phyloP scores from a whole-genome alignment of 2,113 vertebrate genomes.

The Xiphias gladius region DNA sequence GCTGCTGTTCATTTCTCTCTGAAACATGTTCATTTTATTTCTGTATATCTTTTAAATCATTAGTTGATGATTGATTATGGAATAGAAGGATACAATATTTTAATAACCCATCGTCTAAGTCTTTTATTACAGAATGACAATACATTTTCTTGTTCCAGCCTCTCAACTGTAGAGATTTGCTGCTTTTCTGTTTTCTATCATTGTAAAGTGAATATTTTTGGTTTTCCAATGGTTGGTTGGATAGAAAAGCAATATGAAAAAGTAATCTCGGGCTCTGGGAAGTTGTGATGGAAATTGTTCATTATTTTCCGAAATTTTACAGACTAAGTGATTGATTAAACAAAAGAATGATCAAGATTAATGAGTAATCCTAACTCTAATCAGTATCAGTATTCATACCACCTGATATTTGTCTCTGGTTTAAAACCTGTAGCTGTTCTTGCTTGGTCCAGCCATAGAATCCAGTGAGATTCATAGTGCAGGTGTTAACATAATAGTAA shows the following conservation, averaged over 20 bases:
- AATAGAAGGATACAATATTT: neutral
- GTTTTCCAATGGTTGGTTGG: neutral
- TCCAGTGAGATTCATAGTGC: slow-evolving; percentile 25
- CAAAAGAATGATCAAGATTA: neutral
- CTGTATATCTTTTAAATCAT: too few species aligned
- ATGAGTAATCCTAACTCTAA: neutral
- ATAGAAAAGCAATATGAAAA: neutral
- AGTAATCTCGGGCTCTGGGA: neutral
- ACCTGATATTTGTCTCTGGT: neutral
- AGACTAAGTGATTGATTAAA: neutral
- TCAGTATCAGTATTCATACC: neutral
- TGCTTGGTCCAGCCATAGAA: neutral
- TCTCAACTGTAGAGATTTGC: neutral
- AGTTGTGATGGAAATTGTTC: neutral
- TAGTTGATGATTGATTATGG: neutral
- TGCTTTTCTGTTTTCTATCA: neutral
- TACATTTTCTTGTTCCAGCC: neutral
- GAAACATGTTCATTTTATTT: neutral
- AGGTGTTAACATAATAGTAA: slow-evolving; percentile 38
- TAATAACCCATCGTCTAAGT: neutral
- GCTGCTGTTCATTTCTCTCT: neutral
- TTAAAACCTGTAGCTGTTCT: neutral
- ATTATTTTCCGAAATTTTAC: neutral
- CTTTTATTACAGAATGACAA: neutral
- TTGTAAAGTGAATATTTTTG: neutral